These are phyloP conservation scores for Salmo trutta DNA, from an alignment of 2,797 vertebrate species.

Conservation along the genomic window DNA sequence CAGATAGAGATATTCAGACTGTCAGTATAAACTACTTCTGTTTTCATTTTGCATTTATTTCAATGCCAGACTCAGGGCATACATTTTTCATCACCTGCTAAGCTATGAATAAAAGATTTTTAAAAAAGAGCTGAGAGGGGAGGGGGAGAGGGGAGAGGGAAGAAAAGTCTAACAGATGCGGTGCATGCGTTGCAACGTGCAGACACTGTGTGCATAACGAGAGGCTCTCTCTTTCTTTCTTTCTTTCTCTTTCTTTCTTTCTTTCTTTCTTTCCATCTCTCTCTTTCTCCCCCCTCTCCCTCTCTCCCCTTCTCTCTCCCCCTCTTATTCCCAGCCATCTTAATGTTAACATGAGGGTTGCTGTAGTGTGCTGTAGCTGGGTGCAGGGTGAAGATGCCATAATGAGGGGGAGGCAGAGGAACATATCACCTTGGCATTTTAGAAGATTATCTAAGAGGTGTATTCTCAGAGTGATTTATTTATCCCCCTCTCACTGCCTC, in stretches of 20 bases:
- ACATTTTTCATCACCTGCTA: conserved; percentile 99
- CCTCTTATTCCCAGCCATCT: neutral
- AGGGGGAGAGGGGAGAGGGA: conserved; percentile 28
- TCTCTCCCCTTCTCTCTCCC: neutral
- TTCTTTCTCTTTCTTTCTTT: neutral
- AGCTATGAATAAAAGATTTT: conserved; percentile 99
- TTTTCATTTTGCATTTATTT: conserved; percentile 99
- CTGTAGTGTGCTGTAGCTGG: no score
- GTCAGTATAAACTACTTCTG: conserved; percentile 99
- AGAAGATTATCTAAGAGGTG: no score
- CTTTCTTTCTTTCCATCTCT: neutral
- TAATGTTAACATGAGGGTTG: no score
- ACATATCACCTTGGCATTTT: no score
- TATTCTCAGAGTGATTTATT: no score
- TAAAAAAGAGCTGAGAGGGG: conserved; percentile 71
- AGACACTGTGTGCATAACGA: conserved; percentile 86
- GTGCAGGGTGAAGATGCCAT: neutral
- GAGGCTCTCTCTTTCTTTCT: conserved; percentile 74
- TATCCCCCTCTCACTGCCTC: neutral
- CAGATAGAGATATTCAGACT: conserved; percentile 99
- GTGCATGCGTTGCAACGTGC: conserved; percentile 77
- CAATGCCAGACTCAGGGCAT: conserved; percentile 99
- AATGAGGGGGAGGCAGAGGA: neutral
- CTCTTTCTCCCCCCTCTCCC: neutral
- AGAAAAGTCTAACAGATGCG: conserved; percentile 90